Conservation (phyloP, 2,888 invertebrate species). For the Apodemia mormo region DNA sequence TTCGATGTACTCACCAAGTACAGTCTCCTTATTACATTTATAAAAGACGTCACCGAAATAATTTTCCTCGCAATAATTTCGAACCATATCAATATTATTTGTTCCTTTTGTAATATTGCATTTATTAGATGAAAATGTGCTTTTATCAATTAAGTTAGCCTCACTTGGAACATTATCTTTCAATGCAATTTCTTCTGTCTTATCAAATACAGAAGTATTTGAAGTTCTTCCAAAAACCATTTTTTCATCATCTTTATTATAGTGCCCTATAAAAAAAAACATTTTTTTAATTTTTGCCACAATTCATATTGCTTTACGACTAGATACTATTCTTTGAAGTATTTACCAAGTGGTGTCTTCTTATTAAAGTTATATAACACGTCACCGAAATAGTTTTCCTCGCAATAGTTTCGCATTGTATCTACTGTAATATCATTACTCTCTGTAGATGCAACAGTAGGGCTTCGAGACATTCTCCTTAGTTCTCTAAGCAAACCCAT, state of each 20-base stretch:
- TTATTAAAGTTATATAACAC: background rate
- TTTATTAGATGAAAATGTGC: no score
- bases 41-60: background rate
- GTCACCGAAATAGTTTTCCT: background rate
- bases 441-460: background rate
- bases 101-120: no score
- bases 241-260: no score
- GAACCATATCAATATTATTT: background rate
- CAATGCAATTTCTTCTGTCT: no score
- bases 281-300: no score
- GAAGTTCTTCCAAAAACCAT: no score
- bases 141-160: no score
- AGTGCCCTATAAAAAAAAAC: no score
- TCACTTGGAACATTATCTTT: no score
- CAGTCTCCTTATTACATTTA: background rate
- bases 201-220: no score
- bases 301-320: no score
- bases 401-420: background rate
- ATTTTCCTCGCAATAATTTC: background rate
- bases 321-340: no score
- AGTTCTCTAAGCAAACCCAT: slow-evolving; percentile 37
- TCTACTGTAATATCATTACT: background rate
- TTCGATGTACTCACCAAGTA: background rate
- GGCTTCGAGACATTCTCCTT: slow-evolving; percentile 24
- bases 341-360: background rate